Base-by-base conservation (phyloP, 2,888 invertebrate species). In the Chrysolina oricalcia region DNA sequence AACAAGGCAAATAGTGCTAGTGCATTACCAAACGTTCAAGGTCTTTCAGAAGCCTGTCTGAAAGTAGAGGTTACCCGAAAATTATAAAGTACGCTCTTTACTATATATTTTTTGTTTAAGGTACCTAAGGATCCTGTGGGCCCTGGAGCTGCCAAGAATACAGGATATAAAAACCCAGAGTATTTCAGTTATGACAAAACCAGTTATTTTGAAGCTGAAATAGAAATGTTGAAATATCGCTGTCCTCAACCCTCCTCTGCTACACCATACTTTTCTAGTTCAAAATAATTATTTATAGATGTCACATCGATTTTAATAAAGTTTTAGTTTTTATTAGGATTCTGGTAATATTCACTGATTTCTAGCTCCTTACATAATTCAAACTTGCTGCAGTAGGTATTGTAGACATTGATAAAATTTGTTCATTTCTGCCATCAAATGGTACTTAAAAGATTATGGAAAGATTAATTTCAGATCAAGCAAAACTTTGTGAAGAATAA, bases 151-250 rank as follows among this genome's bases (percentile, higher is more conserved):
- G 88, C 90, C 41, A 95, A 95, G 87, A 83, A 80, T 70, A 87
- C 90, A 9, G 76, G 69, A 17, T 97, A 97, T 87, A 96, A 96
- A 89, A 96, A 95, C 78, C 96, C 96, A 0, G 97, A 97, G 89
- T 97, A 97, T 87, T 97, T 93, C 85, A 93, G 93, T 81, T 97
- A 96, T 85, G 92, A 96, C 85, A 91, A 91, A 59, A 92, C 91
- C 82, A 95, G 94, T 81, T 97, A 92, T 86, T 94, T 92, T 82
- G 96, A 97, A 89, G 95, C 96, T 67, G 96, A 97, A 90, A 91
- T 95, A 23, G 96, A 96, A 89, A 93, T 97, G 94, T 90, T 92
- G 2, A 93, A 95, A 84, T 94, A 91, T 84, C 91, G 97, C 84
- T 90, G 94, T 73, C 94, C 95, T 21, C 95, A 95, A 87, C 97